These are phyloP conservation scores for Ichneumoninae sp. DNA, from an alignment of 2,888 invertebrate species.

Conservation along the genomic window DNA sequence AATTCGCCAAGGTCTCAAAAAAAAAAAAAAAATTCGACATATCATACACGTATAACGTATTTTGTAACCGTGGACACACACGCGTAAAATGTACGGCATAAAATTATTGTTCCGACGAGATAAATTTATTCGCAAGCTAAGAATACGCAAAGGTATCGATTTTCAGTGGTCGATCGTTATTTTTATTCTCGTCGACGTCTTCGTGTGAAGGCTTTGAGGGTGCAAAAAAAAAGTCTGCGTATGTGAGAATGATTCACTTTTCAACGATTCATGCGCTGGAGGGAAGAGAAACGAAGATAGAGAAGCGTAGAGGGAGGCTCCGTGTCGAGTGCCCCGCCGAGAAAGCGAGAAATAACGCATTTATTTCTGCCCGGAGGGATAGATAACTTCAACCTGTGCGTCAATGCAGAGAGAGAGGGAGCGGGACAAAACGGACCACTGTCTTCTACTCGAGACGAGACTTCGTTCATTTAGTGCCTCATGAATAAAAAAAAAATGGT, in stretches of 20 bases:
- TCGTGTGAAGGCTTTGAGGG: neutral
- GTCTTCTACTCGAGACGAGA: no score
- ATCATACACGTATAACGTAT: constrained; percentile 44
- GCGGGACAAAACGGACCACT: no score
- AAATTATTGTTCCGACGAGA: constrained; percentile 25
- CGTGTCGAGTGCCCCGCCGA: constrained; percentile 26
- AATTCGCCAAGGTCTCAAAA: constrained; percentile 40
- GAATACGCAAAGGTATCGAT: constrained; percentile 30
- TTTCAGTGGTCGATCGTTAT: constrained; percentile 26
- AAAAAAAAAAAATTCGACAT: constrained; percentile 31
- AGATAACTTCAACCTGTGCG: constrained; percentile 43
- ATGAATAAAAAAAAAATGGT: no score
- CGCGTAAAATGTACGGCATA: constrained; percentile 11
- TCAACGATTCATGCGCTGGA: constrained; percentile 38
- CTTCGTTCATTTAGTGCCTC: no score
- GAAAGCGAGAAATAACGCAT: constrained; percentile 59
- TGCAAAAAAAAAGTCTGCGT: constrained; percentile 13
- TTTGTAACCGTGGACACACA: neutral
- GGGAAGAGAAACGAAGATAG: constrained; percentile 5
- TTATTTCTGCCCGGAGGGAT: constrained; percentile 55
- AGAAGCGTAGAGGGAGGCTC: constrained; percentile 5
- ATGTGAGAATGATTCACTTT: constrained; percentile 32
- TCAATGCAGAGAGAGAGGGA: neutral
- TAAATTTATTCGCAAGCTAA: neutral
- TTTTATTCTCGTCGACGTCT: neutral